Evolutionary conservation across 2,113 vertebrate species (phyloP), one percentile per base, ranked within the genome.

Genomic region (Pseudopipra pipra): DNA sequence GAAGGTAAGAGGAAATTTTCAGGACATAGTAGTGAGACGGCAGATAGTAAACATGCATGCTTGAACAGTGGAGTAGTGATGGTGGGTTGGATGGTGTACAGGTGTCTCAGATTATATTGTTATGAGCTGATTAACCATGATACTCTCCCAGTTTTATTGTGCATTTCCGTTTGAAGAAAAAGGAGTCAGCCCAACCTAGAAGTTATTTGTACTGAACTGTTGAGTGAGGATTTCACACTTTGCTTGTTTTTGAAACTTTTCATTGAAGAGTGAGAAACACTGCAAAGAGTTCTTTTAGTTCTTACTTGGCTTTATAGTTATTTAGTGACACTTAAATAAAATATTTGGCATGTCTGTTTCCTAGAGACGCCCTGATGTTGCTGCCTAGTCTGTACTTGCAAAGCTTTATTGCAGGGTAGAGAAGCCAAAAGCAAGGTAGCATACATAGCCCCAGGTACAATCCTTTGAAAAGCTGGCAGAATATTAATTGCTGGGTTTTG

Each of bases 391-490:
- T 49, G 41, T 97, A 98, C 98, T 97, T 98, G 98, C 62, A 97
- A 51, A 85, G 62, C 75, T 96, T 97, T 96, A 96, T 94, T 76
- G 80, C 90, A 81, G 44, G 81, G 87, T 88, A 93, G 85, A 90
- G 91, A 97, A 98, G 96, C 97, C 97, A 98, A 96, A 96, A 97
- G 76, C 94, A 95, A 97, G 95, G 89, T 90, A 97, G 96, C 30
- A 8, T 97, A 96, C 73, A 68, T 95, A 97, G 96, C 98, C 98
- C 76, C 90, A 94, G 98, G 98, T 92, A 33, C 97, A 97, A 97
- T 97, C 98, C 96, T 98, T 97, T 97, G 97, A 97, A 97, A 93
- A 97, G 96, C 94, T 98, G 98, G 97, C 96, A 97, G 91, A 63
- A 79, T 97, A 96, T 97, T 97, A 96, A 96, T 97, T 98, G 95